These are phyloP conservation scores for Drepanosiphum platanoidis DNA, from an alignment of 2,888 invertebrate species.

Conservation along the genomic window DNA sequence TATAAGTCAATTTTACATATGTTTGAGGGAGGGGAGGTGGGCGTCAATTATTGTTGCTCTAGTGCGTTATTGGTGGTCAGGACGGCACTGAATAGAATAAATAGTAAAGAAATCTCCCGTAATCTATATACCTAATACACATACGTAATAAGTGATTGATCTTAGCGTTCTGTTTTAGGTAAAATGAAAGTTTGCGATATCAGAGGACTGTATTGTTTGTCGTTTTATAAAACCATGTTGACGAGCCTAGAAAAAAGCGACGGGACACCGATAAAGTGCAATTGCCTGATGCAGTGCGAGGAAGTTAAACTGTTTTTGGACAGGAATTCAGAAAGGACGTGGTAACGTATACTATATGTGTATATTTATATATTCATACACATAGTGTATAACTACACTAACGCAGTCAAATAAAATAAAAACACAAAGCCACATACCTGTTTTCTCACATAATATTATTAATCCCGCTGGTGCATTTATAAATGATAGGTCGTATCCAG, in stretches of 20 bases:
- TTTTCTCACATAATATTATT: conserved; percentile 30
- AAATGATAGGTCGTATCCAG: conserved; percentile 65
- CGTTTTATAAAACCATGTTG: conserved; percentile 67
- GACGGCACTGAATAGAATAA: no score
- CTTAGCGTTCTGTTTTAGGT: conserved; percentile 34
- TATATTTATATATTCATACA: no score
- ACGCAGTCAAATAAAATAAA: neutral
- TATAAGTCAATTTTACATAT: no score
- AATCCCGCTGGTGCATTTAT: neutral
- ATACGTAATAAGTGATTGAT: no score
- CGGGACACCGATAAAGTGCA: conserved; percentile 66
- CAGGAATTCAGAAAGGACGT: conserved; percentile 47
- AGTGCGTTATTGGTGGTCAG: no score
- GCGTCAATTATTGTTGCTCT: no score
- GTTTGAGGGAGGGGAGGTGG: no score
- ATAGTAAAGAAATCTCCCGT: no score
- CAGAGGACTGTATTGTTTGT: conserved; percentile 71
- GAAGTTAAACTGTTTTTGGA: conserved; percentile 66
- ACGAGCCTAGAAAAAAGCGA: conserved; percentile 67
- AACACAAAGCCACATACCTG: neutral
- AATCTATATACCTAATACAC: no score
- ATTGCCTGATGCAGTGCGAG: conserved; percentile 69
- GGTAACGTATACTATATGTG: conserved; percentile 47
- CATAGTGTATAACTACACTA: no score
- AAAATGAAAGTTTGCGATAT: conserved; percentile 68